Base-by-base conservation (phyloP, 2,797 vertebrate genomes). In the Sphenodon punctatus region DNA sequence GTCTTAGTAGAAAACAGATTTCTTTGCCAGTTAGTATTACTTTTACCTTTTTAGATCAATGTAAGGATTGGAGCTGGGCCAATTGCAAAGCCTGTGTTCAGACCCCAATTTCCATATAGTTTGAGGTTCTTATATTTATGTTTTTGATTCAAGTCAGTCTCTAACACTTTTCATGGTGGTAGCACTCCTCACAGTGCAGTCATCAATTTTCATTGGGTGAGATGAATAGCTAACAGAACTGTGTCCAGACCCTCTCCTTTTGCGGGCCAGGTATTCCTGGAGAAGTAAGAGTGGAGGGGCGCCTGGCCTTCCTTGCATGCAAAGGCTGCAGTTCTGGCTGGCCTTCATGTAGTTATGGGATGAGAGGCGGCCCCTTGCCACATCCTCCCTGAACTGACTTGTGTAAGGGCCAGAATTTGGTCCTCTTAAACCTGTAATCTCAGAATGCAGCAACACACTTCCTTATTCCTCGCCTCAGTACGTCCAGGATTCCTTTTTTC, bases 351-450 rank as follows among this genome's bases (percentile, higher is more conserved):
- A 30, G 16, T 15, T 20, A 22, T 3, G 8, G 32, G 8, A 7
- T 4, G 5, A 19, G 5, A 17, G 2, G n/a, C 2, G 19, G 8
- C 66, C 59, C 64, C 20, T 23, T 14, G 8, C 38, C n/a, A n/a
- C n/a, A n/a, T 63, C 53, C 22, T 66, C 42, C 45, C 25, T 51
- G 63, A n/a, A n/a, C 61, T 43, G 32, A 53, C 59, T 46, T 32
- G 49, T 60, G 68, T 67, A 23, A 19, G 27, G 13, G 58, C 78
- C 74, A 41, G 38, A 32, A 36, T 84, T 82, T 88, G 75, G 7
- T n/a, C 12, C 49, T 27, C 8, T 51, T 27, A 15, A n/a, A 51
- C 51, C 8, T 51, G 49, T 49, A 27, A 49, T 30, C n/a, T 30
- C 5, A 60, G 23, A 30, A 49, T 51, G 19, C 75, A 38, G 17